These are phyloP conservation scores for Tetramorium alpestre DNA, from an alignment of 1,140 invertebrate genomes.

Conservation along the genomic window DNA sequence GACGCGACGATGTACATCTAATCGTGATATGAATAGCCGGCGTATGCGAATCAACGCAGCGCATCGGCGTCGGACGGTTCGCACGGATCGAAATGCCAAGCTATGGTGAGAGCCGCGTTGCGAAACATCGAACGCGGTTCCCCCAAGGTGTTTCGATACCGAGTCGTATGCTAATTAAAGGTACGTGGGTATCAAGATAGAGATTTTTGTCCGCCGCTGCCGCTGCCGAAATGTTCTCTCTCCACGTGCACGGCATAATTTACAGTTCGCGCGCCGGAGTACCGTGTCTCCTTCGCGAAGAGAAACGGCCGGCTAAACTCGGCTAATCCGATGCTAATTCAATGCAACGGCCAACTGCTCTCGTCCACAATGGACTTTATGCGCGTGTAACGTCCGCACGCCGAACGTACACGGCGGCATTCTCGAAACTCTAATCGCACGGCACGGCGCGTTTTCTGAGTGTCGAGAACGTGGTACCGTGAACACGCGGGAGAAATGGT, in stretches of 20 bases:
- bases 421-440: constrained; percentile 54
- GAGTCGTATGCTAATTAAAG: constrained; percentile 72
- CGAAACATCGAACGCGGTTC: constrained; percentile 41
- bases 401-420: constrained; percentile 18
- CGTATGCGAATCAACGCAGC: neutral
- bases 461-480: neutral
- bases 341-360: constrained; percentile 72
- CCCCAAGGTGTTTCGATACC: constrained; percentile 47
- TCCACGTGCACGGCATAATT: constrained; percentile 71
- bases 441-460: constrained; percentile 39
- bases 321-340: constrained; percentile 80
- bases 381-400: constrained; percentile 44
- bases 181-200: constrained; percentile 51
- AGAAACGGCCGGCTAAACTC: constrained; percentile 74
- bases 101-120: constrained; percentile 17
- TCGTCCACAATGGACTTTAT: constrained; percentile 74
- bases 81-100: constrained; percentile 60
- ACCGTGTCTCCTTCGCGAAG: constrained; percentile 48
- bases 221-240: constrained; percentile 62
- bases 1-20: neutral
- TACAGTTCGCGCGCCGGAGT: constrained; percentile 42
- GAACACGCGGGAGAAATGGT: constrained; percentile 7
- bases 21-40: constrained; percentile 18
- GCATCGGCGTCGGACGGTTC: constrained; percentile 4
- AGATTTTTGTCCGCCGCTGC: constrained; percentile 56